These are phyloP conservation scores for Halictus rubicundus DNA, from an alignment of 1,140 invertebrate genomes.

Conservation along the genomic window DNA sequence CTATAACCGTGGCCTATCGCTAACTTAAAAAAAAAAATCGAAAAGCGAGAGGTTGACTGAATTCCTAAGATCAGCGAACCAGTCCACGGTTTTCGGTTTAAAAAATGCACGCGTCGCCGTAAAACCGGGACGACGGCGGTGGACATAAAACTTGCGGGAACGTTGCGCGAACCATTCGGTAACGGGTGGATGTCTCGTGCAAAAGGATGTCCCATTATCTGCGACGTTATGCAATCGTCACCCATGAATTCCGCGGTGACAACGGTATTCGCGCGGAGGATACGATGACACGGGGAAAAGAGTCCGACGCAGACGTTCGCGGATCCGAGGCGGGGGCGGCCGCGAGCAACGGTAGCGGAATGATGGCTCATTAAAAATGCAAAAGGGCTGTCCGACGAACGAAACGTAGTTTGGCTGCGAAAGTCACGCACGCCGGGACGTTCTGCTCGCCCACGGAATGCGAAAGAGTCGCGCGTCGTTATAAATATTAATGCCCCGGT, in stretches of 20 bases:
- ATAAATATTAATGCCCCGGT: slow-evolving; percentile 57
- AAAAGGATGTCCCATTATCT: neutral
- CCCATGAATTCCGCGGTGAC: neutral
- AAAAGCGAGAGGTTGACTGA: too few species aligned
- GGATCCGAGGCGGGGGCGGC: neutral
- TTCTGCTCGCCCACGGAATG: slow-evolving; percentile 46
- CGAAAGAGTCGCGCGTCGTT: slow-evolving; percentile 55
- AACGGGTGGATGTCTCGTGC: neutral
- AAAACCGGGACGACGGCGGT: neutral
- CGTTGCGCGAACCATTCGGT: neutral
- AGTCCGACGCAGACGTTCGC: neutral
- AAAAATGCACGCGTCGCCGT: too few species aligned
- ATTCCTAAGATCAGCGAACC: too few species aligned
- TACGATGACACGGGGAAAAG: neutral
- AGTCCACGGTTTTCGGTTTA: too few species aligned
- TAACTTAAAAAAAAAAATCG: too few species aligned
- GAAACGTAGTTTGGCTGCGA: slow-evolving; percentile 42
- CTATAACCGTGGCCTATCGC: too few species aligned
- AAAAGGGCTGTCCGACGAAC: slow-evolving; percentile 38
- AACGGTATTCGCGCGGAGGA: neutral
- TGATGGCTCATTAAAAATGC: slow-evolving; percentile 57
- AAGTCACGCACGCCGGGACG: slow-evolving; percentile 43
- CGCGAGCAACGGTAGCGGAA: neutral
- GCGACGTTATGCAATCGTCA: slow-evolving; percentile 39
- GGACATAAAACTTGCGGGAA: neutral